Base-by-base conservation (phyloP, 2,113 vertebrate genomes). In the Hemicordylus capensis region DNA sequence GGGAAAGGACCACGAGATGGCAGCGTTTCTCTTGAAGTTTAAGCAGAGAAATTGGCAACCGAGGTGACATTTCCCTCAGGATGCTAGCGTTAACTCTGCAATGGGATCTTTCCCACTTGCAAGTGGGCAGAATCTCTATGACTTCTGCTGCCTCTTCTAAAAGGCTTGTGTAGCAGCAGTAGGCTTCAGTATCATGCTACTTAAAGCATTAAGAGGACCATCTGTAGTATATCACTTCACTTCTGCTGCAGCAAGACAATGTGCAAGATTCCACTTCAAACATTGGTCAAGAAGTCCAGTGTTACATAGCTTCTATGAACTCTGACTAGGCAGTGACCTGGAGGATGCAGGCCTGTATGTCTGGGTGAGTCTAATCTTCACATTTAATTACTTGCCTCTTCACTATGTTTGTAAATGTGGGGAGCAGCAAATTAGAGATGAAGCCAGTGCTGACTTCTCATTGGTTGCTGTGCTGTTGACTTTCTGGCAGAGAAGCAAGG, bases 1-100 rank as follows among this genome's bases (percentile, higher is more conserved):
- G 48, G 0, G 0, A 0, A 0, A 0, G 0, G 0, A 19, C 90
- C 96, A 87, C 93, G 92, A 86, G 96, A 92, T 96, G 96, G 90
- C 85, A 92, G 86, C 89, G 81, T 80, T 85, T 58, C 19, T 58
- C 5, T 74, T 2, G 24, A 44, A 31, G 44, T 37, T 12, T 22
- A 12, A 56, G 58, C 72, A 28, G 58, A 2, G 6, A 79, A 39
- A n/a, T 51, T 42, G 67, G 70, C 42, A n/a, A 12, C 22, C 19
- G 31, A 34, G 4, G 20, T n/a, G 76, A 34, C 66, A 69, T 51
- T 48, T 59, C 9, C 19, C 39, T 17, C 6, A 31, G 42, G 31
- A 46, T 64, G 59, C 17, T 24, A 6, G 19, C 48, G 59, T 80
- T 81, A 59, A 84, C 46, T 44, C 70, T 14, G 31, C 22, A 19